Conservation (phyloP, 2,113 vertebrate species). For the Heliornis fulica region DNA sequence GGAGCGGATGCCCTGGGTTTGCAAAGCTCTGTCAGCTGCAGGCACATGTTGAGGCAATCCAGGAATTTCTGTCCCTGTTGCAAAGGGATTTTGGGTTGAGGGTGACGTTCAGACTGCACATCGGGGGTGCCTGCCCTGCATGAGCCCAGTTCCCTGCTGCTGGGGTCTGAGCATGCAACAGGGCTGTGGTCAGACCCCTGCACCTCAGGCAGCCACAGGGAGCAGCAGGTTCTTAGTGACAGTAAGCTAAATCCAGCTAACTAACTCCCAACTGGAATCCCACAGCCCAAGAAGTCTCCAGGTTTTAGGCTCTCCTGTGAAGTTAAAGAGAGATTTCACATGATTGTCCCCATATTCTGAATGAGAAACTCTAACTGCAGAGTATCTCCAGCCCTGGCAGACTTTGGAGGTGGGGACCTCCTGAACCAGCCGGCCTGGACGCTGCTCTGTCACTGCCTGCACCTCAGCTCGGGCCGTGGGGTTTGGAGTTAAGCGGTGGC, state of each 20-base stretch:
- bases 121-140: neutral
- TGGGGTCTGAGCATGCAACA: fast-evolving
- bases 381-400: neutral
- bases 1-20: fast-evolving
- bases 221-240: neutral
- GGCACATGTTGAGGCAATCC: neutral
- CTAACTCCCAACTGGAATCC: neutral
- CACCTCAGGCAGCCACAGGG: neutral
- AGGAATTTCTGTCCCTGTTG: neutral
- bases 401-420: neutral
- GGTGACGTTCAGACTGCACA: neutral
- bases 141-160: neutral
- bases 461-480: neutral
- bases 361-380: neutral
- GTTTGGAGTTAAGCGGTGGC: neutral
- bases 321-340: neutral
- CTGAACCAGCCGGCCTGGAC: neutral
- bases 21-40: neutral
- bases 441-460: neutral
- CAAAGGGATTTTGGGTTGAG: neutral
- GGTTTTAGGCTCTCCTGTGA: neutral
- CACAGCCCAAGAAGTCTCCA: neutral
- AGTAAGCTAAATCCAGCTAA: neutral
- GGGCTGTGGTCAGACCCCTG: neutral
- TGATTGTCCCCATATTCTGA: neutral